These are phyloP conservation scores for Tapera naevia DNA, from an alignment of 2,797 vertebrate genomes.

Conservation along the genomic window DNA sequence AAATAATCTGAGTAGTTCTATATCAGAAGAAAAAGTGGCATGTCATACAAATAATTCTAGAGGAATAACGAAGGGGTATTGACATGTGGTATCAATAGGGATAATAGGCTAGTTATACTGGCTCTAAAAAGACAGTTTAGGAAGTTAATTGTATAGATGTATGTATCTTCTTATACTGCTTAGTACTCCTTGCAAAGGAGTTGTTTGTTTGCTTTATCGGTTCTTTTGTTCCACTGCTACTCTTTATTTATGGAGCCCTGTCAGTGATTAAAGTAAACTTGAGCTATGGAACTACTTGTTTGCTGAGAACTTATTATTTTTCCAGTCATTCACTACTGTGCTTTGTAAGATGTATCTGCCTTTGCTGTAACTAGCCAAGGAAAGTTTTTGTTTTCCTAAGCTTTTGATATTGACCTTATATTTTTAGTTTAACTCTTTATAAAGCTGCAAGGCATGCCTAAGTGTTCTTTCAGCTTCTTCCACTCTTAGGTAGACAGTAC, in stretches of 20 bases:
- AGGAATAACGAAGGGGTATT: neutral
- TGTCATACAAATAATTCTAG: neutral
- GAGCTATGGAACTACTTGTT: neutral
- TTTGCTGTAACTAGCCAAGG: neutral
- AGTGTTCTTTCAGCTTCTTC: neutral
- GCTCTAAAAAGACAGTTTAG: neutral
- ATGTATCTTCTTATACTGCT: neutral
- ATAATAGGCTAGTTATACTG: neutral
- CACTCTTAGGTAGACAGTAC: too few relatives aligned
- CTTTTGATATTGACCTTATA: neutral
- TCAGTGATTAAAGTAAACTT: neutral
- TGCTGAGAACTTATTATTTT: neutral
- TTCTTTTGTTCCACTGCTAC: neutral
- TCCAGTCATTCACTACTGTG: neutral
- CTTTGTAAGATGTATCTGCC: neutral
- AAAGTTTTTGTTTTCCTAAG: neutral
- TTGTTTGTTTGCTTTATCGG: neutral
- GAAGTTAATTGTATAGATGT: neutral
- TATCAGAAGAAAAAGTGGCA: fast-evolving
- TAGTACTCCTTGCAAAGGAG: neutral
- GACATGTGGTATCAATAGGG: neutral
- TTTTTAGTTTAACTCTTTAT: neutral
- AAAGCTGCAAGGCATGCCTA: neutral
- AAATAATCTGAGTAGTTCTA: neutral
- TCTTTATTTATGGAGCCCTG: neutral